Evolutionary conservation across 2,113 vertebrate genomes (phyloP), one percentile per base, ranked within the genome.

Genomic region (Pseudopodoces humilis): DNA sequence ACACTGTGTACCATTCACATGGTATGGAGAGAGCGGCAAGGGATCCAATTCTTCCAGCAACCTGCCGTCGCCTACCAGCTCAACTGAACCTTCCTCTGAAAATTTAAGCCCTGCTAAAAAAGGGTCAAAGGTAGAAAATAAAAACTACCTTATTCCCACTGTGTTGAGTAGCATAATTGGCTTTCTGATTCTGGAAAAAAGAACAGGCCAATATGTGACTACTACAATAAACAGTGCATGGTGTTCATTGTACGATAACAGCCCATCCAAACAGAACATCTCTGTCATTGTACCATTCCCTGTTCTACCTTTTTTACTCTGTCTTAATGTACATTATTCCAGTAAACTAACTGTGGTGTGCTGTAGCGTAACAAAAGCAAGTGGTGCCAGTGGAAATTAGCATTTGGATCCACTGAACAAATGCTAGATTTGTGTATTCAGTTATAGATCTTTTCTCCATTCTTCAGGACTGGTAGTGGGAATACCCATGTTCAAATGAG

Each of bases 51-150:
- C 97, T 94, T 98, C 98, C n/a, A 97, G 96, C 97, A 98, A 98
- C 96, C 91, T 96, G 69, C 96, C 97, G 82, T 95, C 97, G 65
- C 88, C 97, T 78, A 90, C 95, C 96, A 99, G 98, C 92, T 98
- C 98, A 96, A 98, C 97, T 47, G 98, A 98, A 86, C 97, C 96
- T 37, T 98, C 98, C 87, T 97, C 97, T 96, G 98, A 99, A 97
- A 98, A 98, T 93, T 96, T 97, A 96, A 98, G 98, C 95, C 98
- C 98, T 94, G 98, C 98, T 97, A 98, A 98, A 97, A 97, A 97
- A 70, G 98, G 98, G 98, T 97, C 96, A 71, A 99, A 99, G 99
- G 99, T 99, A 98, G 98, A 98, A 96, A 94, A 95, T 71, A 88
- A 94, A 77, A 91, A 86, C 88, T 96, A 92, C 93, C 95, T 95